phyloP scores from a whole-genome alignment of 2,888 invertebrate species.

The Cordylochernes scorpioides region DNA sequence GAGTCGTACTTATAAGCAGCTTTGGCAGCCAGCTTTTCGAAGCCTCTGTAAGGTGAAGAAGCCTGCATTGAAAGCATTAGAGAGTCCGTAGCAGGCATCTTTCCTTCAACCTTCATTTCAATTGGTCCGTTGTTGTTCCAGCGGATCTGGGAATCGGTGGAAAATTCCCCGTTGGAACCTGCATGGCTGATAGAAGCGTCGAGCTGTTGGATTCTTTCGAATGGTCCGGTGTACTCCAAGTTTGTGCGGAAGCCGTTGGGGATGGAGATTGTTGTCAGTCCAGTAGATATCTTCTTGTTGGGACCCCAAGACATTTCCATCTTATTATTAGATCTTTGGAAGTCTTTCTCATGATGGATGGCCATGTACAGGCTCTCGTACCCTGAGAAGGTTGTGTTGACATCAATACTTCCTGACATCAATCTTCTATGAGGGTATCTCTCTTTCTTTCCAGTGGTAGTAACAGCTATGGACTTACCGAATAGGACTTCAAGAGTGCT shows the following conservation, averaged over 20 bases:
- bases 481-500: too few relatives aligned
- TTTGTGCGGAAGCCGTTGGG: conserved; percentile 2
- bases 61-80: conserved; percentile 1
- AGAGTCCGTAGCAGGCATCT: too few relatives aligned
- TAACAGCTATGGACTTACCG: too few relatives aligned
- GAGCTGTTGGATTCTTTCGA: conserved; percentile 2
- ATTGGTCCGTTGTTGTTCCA: conserved; percentile 7
- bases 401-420: conserved; percentile 2
- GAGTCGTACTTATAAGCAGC: too few relatives aligned
- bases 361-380: conserved; percentile 6
- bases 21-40: conserved; percentile 4
- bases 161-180: conserved; percentile 2
- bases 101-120: conserved; percentile 5
- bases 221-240: conserved; percentile 5
- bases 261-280: conserved; percentile 1
- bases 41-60: conserved; percentile 6
- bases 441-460: too few relatives aligned
- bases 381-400: conserved; percentile 6
- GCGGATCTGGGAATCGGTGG: conserved; percentile 2
- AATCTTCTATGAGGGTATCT: too few relatives aligned
- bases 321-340: conserved; percentile 9
- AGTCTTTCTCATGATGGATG: conserved; percentile 4
- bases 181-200: conserved; percentile 4
- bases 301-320: conserved; percentile 5
- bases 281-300: conserved; percentile 1